A percentile compares a stretch with the other conserved stretches of the same genome.
Conservation (phyloP, 2,888 invertebrate genomes). For the Sminthurides aquaticus region DNA sequence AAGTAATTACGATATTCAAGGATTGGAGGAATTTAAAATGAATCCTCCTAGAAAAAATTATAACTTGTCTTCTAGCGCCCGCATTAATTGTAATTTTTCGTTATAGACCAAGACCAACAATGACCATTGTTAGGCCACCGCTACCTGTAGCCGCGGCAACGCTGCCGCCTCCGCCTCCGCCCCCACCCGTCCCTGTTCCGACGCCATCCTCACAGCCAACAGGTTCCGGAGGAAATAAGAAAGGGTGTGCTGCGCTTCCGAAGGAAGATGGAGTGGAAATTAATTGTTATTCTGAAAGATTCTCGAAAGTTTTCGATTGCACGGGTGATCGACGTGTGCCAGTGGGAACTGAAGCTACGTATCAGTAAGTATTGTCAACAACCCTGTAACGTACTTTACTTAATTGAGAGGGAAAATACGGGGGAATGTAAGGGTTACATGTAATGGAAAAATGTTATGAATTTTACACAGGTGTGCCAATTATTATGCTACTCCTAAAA, state of each 20-base stretch:
- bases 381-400: too few relatives aligned
- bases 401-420: too few relatives aligned
- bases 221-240: too few relatives aligned
- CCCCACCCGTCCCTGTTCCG: constrained; percentile 2
- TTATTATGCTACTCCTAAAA: constrained; percentile 19
- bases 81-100: too few relatives aligned
- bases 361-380: too few relatives aligned
- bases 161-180: constrained; percentile 2
- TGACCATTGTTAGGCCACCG: too few relatives aligned
- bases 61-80: too few relatives aligned
- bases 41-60: too few relatives aligned
- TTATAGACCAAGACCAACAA: too few relatives aligned
- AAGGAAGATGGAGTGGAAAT: constrained; percentile 20
- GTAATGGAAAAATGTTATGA: background rate
- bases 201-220: background rate
- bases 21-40: too few relatives aligned
- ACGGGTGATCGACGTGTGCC: constrained; percentile 6
- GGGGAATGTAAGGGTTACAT: background rate
- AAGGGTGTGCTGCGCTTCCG: constrained; percentile 23
- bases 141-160: background rate
- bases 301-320: constrained; percentile 17
- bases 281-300: constrained; percentile 15
- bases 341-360: constrained; percentile 15
- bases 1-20: too few relatives aligned
- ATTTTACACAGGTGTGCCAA: constrained; percentile 11